These are phyloP conservation scores for Drymodes brunneopygia DNA, from an alignment of 2,113 vertebrate species.

Conservation along the genomic window DNA sequence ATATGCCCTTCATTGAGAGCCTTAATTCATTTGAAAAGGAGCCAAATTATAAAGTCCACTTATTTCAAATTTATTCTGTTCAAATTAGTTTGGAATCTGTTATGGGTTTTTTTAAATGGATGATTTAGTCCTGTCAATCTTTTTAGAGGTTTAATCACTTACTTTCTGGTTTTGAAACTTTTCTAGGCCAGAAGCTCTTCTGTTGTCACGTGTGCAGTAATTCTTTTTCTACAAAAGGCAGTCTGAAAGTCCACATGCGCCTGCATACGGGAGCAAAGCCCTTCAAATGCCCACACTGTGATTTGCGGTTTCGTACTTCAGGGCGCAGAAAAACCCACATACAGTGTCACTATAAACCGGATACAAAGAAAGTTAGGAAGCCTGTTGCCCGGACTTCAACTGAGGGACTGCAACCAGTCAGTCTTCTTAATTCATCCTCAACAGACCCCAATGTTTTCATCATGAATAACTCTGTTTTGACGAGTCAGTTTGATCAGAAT, in stretches of 20 bases:
- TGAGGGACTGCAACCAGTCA: conserved; percentile 79
- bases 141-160: not conserved
- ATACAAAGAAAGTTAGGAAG: conserved; percentile 80
- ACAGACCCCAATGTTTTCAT: conserved; percentile 88
- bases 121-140: not conserved
- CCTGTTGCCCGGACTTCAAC: conserved; percentile 37
- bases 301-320: conserved; percentile 93
- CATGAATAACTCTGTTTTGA: conserved; percentile 85
- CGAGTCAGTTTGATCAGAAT: conserved; percentile 87
- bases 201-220: conserved; percentile 97
- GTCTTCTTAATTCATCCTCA: conserved; percentile 75
- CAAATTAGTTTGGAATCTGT: not conserved
- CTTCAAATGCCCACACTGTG: conserved; percentile 96
- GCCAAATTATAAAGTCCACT: not conserved
- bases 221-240: conserved; percentile 97
- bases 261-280: conserved; percentile 97
- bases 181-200: conserved; percentile 94
- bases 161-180: not conserved
- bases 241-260: conserved; percentile 99
- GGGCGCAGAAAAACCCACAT: conserved; percentile 98
- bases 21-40: not conserved
- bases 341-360: conserved; percentile 88
- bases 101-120: not conserved
- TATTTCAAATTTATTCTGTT: not conserved
- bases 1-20: not conserved